phyloP scores from a whole-genome alignment of 2,797 vertebrate genomes.

The Acestrorhynchus altus region DNA sequence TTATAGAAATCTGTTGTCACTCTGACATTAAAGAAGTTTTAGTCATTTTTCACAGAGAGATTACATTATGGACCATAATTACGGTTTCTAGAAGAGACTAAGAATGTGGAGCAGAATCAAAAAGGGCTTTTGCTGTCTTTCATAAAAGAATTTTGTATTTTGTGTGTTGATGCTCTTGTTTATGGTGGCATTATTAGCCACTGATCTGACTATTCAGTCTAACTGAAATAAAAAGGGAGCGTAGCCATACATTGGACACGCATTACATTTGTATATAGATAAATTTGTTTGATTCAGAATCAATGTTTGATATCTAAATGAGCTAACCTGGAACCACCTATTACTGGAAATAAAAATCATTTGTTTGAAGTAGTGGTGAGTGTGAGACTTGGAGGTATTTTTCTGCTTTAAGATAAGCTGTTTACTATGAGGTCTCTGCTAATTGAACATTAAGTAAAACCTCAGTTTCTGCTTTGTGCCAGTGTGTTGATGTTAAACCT shows the following conservation, averaged over 20 bases:
- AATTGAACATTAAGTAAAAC: constrained; percentile 73
- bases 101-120: constrained; percentile 5
- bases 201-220: constrained; percentile 46
- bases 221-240: constrained; percentile 50
- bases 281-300: constrained; percentile 17
- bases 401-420: constrained; percentile 66
- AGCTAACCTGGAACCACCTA: constrained; percentile 20
- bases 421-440: constrained; percentile 68
- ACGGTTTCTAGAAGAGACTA: constrained; percentile 4
- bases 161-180: constrained; percentile 34
- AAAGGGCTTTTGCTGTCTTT: constrained; percentile 22
- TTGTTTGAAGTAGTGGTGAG: constrained; percentile 52
- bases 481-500: constrained; percentile 67
- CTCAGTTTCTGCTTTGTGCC: constrained; percentile 61
- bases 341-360: constrained; percentile 54
- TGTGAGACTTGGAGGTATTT: constrained; percentile 64
- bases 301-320: constrained; percentile 22
- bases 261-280: constrained; percentile 10
- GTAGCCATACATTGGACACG: constrained; percentile 28
- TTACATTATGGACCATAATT: constrained; percentile 2
- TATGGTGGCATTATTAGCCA: constrained; percentile 47
- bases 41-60: no score
- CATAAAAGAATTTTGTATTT: constrained; percentile 7
- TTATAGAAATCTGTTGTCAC: no score
- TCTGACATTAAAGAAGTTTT: no score